Evolutionary conservation across 2,797 vertebrate genomes (phyloP).

Genomic region (Neostethus bicornis): DNA sequence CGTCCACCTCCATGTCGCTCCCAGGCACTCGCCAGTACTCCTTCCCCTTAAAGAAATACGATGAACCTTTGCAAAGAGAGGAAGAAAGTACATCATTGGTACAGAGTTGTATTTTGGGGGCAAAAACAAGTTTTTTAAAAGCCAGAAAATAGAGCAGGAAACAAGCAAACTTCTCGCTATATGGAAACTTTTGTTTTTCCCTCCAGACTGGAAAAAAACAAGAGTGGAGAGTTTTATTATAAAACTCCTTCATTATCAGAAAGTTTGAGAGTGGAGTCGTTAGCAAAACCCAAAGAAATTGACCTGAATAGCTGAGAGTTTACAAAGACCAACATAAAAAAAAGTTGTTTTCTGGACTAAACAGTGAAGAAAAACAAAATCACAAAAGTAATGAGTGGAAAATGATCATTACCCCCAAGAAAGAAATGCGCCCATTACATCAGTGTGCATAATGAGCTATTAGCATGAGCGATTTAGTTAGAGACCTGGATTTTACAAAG

Average conservation of each 20-base stretch:
- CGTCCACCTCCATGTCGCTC: conserved; percentile 86
- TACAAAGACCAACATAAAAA: conserved; percentile 19
- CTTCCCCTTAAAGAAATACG: conserved; percentile 94
- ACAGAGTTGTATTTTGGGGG: conserved; percentile 2
- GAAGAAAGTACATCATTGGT: not conserved
- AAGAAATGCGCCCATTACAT: conserved; percentile 21
- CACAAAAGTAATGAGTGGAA: conserved; percentile 34
- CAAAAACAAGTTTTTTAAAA: conserved; percentile 6
- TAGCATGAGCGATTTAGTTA: conserved; percentile 20
- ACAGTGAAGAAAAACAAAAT: conserved; percentile 9
- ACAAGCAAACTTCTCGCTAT: not conserved
- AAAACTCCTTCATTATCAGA: conserved; percentile 22
- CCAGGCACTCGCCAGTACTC: conserved; percentile 85
- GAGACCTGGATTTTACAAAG: conserved; percentile 14
- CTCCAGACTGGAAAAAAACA: conserved; percentile 7
- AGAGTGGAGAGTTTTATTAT: conserved; percentile 10
- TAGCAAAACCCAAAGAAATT: conserved; percentile 24
- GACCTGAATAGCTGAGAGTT: conserved; percentile 20
- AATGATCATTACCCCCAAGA: conserved; percentile 35
- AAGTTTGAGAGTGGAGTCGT: conserved; percentile 4
- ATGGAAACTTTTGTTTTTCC: conserved; percentile 2
- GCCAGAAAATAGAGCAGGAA: not conserved
- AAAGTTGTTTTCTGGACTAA: conserved; percentile 17
- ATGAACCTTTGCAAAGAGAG: conserved; percentile 79
- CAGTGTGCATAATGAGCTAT: conserved; percentile 28